A percentile compares a stretch with the other conserved stretches of the same genome.
phyloP scores from a whole-genome alignment of 2,113 vertebrate species.

The Vombatus ursinus region DNA sequence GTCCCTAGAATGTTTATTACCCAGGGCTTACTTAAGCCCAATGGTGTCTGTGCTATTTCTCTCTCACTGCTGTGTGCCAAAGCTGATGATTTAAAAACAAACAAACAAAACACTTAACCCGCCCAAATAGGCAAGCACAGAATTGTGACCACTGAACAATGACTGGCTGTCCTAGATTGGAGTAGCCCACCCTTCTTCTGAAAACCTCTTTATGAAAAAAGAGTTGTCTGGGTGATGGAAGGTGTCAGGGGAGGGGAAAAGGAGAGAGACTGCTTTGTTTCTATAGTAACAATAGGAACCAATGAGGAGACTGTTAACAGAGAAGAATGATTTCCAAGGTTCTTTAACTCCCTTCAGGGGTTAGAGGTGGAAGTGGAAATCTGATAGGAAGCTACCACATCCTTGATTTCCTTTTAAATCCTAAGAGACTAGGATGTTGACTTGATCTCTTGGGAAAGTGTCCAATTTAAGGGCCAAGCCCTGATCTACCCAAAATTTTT shows the following conservation, averaged over 20 bases:
- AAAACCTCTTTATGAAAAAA: constrained; percentile 39
- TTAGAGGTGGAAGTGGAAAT: not conserved
- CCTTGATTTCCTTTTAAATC: not conserved
- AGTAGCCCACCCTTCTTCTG: not conserved
- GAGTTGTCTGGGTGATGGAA: constrained; percentile 45
- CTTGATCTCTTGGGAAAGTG: not conserved
- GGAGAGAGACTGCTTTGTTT: constrained; percentile 55
- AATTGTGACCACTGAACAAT: not conserved
- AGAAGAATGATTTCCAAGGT: not conserved
- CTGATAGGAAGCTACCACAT: constrained; percentile 12
- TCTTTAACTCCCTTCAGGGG: not conserved
- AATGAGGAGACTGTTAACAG: not conserved
- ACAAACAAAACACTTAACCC: not conserved
- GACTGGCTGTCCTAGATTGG: not conserved
- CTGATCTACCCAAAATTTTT: not conserved
- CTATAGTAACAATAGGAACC: constrained; percentile 62
- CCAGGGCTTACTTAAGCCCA: not conserved
- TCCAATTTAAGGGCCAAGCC: not conserved
- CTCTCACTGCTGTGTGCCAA: not conserved
- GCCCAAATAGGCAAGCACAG: not conserved
- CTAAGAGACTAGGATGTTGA: not conserved
- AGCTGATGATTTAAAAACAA: not conserved
- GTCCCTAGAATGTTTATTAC: not conserved
- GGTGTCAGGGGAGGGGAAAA: not conserved
- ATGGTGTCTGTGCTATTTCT: not conserved